phyloP scores from a whole-genome alignment of 2,113 vertebrate genomes.

The Lagenorhynchus albirostris region DNA sequence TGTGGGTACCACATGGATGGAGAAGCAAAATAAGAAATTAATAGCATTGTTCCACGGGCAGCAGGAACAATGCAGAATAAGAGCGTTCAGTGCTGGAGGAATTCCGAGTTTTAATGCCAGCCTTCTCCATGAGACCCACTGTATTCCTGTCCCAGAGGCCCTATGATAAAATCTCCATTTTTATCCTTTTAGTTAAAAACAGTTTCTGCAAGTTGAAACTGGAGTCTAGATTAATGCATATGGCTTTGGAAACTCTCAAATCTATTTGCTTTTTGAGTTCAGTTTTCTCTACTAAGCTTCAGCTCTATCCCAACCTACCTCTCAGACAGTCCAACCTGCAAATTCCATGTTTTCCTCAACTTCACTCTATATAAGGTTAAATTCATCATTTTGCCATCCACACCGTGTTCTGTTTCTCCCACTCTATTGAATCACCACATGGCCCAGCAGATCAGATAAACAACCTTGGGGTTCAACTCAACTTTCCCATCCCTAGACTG shows the following conservation, averaged over 20 bases:
- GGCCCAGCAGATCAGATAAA: no score
- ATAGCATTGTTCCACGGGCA: fast-evolving
- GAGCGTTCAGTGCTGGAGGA: fast-evolving
- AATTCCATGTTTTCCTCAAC: neutral
- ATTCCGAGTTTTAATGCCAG: fast-evolving
- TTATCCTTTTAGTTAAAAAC: neutral
- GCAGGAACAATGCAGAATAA: neutral
- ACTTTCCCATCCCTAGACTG: fast-evolving
- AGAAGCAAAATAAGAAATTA: neutral
- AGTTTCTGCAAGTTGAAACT: neutral
- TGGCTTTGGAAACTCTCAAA: neutral
- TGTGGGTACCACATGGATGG: fast-evolving
- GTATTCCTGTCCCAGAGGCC: no score
- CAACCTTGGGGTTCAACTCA: no score
- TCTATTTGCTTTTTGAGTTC: neutral
- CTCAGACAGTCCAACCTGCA: neutral
- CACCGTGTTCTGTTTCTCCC: neutral
- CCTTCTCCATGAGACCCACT: neutral
- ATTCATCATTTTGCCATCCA: neutral
- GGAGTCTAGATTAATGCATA: neutral
- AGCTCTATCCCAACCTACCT: neutral
- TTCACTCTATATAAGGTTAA: neutral
- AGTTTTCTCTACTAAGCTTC: neutral
- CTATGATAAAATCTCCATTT: neutral
- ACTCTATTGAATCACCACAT: neutral